Percentiles rank a stretch among this genome's conserved stretches.
Evolutionary conservation across 30 jellyfish, hydroid and myxozoan species (phyloP).

Genomic region (Cassiopea andromeda): DNA sequence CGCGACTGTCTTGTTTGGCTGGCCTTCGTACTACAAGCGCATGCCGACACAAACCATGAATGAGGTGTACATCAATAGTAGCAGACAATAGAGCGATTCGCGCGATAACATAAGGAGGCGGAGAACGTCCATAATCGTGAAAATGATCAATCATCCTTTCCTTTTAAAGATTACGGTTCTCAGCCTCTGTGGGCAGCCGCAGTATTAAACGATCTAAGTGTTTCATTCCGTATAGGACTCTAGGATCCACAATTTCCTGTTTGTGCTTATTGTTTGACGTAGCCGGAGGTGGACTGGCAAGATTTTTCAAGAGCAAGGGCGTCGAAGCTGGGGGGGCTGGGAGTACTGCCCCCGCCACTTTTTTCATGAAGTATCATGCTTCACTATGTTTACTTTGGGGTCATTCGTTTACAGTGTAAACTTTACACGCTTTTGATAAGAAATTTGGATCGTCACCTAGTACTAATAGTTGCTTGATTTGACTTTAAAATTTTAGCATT

Average conservation of each 20-base stretch:
- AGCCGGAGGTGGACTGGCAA: background rate
- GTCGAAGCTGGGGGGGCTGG: no score
- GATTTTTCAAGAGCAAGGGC: no score
- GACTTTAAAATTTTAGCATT: no score
- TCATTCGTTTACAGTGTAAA: no score
- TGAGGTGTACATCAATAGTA: conserved; percentile 18
- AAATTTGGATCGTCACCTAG: no score
- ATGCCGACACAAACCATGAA: conserved; percentile 56
- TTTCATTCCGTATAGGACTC: background rate
- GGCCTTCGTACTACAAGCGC: conserved; percentile 26
- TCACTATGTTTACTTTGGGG: no score
- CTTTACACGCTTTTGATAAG: no score
- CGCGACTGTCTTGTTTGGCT: conserved; percentile 28
- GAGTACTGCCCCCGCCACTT: no score
- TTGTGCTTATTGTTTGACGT: no score
- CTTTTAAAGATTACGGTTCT: conserved; percentile 27
- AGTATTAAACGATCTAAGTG: background rate
- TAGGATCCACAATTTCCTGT: no score
- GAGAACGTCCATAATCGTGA: conserved; percentile 31
- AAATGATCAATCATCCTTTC: conserved; percentile 34
- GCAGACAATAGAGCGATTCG: conserved; percentile 50
- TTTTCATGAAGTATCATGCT: no score
- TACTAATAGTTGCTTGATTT: no score
- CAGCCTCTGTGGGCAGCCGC: conserved; percentile 45
- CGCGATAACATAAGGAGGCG: conserved; percentile 57